Evolutionary conservation across 64 coral and sea anemone species (phyloP).

Genomic region (Catalaphyllia jardinei): DNA sequence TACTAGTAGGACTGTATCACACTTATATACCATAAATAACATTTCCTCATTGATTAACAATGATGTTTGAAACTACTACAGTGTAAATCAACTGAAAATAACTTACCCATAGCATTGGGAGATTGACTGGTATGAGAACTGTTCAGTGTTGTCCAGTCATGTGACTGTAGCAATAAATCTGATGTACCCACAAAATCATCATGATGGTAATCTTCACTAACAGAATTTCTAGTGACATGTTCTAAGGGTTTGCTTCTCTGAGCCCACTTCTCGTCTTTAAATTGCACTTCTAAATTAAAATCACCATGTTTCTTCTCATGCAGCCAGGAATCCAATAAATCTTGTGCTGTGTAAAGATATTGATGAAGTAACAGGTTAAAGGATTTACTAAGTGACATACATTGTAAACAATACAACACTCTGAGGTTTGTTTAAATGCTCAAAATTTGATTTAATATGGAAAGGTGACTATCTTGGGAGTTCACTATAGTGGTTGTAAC

Average conservation of each 20-base stretch:
- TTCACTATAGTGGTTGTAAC: too few species aligned
- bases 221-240: not conserved
- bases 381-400: too few species aligned
- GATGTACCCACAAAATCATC: not conserved
- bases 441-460: too few species aligned
- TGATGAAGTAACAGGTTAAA: too few species aligned
- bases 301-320: slow-evolving; percentile 70
- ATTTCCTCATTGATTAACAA: too few species aligned
- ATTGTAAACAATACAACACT: too few species aligned
- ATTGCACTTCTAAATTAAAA: slow-evolving; percentile 67
- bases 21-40: too few species aligned
- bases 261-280: slow-evolving; percentile 74
- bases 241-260: slow-evolving; percentile 9
- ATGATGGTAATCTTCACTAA: not conserved
- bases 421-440: too few species aligned
- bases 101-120: slow-evolving; percentile 29
- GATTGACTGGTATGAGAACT: not conserved
- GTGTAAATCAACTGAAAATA: not conserved
- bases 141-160: slow-evolving; percentile 5
- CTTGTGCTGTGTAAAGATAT: slow-evolving; percentile 62
- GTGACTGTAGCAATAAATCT: slow-evolving; percentile 16
- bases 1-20: too few species aligned
- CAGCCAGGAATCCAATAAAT: slow-evolving; percentile 83
- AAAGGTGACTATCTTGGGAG: too few species aligned
- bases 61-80: too few species aligned